Percentiles rank a stretch among this genome's conserved stretches.
Conservation (phyloP, 1,140 invertebrate genomes). For the Gryon sp. region DNA sequence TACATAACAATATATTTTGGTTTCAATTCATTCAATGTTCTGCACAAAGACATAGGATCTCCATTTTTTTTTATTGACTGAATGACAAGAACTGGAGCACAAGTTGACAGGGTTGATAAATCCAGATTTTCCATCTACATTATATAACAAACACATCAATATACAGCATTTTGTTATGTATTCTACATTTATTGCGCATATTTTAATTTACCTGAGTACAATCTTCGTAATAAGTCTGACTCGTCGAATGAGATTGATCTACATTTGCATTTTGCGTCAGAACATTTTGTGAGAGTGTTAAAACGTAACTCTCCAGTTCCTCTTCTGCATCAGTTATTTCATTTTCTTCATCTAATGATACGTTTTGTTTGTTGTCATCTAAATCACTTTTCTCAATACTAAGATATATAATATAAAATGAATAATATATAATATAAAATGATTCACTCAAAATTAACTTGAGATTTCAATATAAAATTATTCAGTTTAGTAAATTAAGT, state of each 20-base stretch:
- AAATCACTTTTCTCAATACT: constrained; percentile 25
- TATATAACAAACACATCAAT: no score
- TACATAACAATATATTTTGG: constrained; percentile 95
- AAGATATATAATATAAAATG: background rate
- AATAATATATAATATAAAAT: background rate
- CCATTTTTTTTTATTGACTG: constrained; percentile 87
- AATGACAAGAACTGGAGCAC: constrained; percentile 84
- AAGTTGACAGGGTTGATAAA: constrained; percentile 80
- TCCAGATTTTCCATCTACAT: constrained; percentile 85
- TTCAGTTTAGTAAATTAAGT: background rate
- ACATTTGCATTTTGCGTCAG: constrained; percentile 67
- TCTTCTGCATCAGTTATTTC: constrained; percentile 76
- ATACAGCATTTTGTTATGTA: no score
- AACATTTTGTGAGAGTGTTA: constrained; percentile 83
- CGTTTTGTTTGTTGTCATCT: constrained; percentile 67
- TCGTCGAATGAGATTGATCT: constrained; percentile 42
- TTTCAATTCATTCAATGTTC: constrained; percentile 83
- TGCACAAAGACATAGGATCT: constrained; percentile 84
- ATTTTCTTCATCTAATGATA: constrained; percentile 64
- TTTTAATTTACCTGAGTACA: constrained; percentile 83
- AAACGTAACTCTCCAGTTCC: constrained; percentile 83
- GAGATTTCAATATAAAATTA: constrained; percentile 1
- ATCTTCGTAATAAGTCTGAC: constrained; percentile 82
- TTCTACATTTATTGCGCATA: no score
- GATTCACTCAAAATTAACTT: no score